Evolutionary conservation across 2,797 vertebrate species (phyloP).

Genomic region (Sciurus carolinensis): DNA sequence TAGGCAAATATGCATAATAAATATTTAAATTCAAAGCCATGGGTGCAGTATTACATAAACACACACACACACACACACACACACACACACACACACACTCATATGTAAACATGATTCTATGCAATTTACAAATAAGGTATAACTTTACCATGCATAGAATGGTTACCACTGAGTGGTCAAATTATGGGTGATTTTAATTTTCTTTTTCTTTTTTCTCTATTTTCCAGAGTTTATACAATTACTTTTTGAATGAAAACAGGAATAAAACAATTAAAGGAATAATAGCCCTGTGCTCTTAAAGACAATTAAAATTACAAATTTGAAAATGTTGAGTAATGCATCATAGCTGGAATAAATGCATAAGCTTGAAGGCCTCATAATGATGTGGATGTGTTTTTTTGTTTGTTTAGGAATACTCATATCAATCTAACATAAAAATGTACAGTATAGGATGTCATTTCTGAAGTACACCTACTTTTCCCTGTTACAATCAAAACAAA

Average conservation of each 20-base stretch:
- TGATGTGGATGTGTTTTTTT: conserved; percentile 41
- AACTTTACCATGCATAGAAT: conserved; percentile 24
- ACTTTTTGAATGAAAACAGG: conserved; percentile 28
- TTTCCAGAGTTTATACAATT: conserved; percentile 37
- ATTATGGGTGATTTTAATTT: conserved; percentile 40
- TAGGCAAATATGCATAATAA: not conserved
- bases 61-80: not conserved
- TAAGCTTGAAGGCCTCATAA: not conserved
- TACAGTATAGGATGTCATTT: not conserved
- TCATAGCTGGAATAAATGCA: not conserved
- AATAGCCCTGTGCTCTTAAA: not conserved
- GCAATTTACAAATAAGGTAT: conserved; percentile 31
- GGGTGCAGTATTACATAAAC: not conserved
- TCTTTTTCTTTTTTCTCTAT: conserved; percentile 15
- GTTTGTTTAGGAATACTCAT: conserved; percentile 23
- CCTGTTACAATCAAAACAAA: not conserved
- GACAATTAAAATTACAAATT: conserved; percentile 48
- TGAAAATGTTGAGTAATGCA: not conserved
- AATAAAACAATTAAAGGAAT: not conserved
- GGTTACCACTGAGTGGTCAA: conserved; percentile 10
- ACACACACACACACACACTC: not conserved
- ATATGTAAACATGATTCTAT: not conserved
- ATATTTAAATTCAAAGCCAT: conserved; percentile 36
- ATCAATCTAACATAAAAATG: conserved; percentile 12
- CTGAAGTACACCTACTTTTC: not conserved